phyloP scores from a whole-genome alignment of 1,140 invertebrate species.

The Patella vulgata region DNA sequence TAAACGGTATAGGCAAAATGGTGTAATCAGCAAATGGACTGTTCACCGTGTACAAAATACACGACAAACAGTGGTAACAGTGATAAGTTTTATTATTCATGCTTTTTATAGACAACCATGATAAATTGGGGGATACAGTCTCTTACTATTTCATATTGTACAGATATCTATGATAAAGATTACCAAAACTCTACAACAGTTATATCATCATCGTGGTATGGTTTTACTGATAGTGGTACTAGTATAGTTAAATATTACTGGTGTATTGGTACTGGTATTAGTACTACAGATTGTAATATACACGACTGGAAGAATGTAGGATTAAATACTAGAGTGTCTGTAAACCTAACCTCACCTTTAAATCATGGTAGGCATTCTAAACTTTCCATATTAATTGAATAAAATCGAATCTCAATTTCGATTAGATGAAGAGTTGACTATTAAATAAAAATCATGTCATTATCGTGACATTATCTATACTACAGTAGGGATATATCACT shows the following conservation, averaged over 20 bases:
- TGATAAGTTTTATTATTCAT: background rate
- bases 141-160: too few species aligned
- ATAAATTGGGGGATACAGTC: too few species aligned
- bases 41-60: too few species aligned
- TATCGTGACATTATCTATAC: too few species aligned
- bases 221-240: conserved; percentile 27
- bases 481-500: too few species aligned
- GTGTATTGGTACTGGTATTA: conserved; percentile 28
- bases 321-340: conserved; percentile 16
- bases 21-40: too few species aligned
- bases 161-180: conserved; percentile 28
- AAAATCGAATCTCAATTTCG: too few species aligned
- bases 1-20: too few species aligned
- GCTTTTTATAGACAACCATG: background rate
- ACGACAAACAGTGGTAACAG: too few species aligned
- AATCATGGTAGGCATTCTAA: conserved; percentile 14
- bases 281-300: conserved; percentile 24
- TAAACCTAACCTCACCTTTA: conserved; percentile 7
- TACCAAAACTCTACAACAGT: conserved; percentile 23
- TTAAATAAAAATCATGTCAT: too few species aligned
- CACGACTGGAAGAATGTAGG: conserved; percentile 25
- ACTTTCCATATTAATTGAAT: too few species aligned
- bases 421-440: too few species aligned
- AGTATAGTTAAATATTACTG: conserved; percentile 28
- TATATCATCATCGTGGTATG: conserved; percentile 28